Evolutionary conservation across 2,888 invertebrate genomes (phyloP), one percentile per base, ranked within the genome.

Genomic region (Diarsia mendica): DNA sequence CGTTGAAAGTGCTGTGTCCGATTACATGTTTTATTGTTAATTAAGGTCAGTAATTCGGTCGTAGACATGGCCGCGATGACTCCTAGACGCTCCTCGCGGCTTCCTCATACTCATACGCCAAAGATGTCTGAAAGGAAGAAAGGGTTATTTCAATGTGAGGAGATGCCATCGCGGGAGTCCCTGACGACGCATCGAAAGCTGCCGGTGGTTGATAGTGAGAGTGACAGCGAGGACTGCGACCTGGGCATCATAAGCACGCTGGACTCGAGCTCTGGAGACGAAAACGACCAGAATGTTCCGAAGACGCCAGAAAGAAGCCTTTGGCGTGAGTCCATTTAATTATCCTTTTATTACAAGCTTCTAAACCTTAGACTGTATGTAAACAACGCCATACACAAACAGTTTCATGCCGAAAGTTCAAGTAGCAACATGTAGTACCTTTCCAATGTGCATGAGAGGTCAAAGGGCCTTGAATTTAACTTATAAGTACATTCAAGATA

Each of bases 101-200:
- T 92, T 75, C 93, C 94, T 15, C 93, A 94, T 74, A 92, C 86
- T 65, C 96, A 96, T 82, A 97, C 97, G 2, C 97, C 97, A 3
- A 97, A 97, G 87, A 95, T 97, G 91, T 96, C 97, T 0, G 97
- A 97, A 84, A 95, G 97, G 48, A 97, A 98, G 88, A 97, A 97
- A 83, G 97, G 97, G 83, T 94, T 98, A 82, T 97, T 98, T 88
- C 97, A 97, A 89, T 85, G 83, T 85, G 91, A 89, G 1, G 84
- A 86, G 18, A 91, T 93, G 76, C 88, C 91, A 13, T 81, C 90
- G 28, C 89, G 92, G 85, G 96, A 95, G 87, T 95, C 95, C 6
- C 78, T 95, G 83, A 96, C 95, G 72, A 93, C 93, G 81, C 96
- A 96, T 79, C 90, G 96, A 51, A 92, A 90, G 72, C 91, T 96